These are phyloP conservation scores for Platycercus adscitus DNA, from an alignment of 2,113 vertebrate genomes.

Conservation along the genomic window DNA sequence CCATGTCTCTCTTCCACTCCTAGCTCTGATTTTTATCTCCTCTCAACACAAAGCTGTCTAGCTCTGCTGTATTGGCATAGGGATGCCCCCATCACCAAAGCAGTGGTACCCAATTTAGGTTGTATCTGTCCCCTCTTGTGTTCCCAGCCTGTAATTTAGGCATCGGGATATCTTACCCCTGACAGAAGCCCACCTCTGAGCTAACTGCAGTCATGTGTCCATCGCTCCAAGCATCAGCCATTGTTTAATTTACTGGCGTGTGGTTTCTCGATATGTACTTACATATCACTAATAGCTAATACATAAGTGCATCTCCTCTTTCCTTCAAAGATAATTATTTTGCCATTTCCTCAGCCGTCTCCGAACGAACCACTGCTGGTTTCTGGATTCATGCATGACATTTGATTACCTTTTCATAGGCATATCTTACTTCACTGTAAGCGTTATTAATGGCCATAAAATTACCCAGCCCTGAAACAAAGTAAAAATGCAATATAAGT, in stretches of 20 bases:
- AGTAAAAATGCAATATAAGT: conserved; percentile 22
- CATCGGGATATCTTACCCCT: too few relatives aligned
- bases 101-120: background rate
- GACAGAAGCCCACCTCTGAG: background rate
- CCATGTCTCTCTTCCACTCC: background rate
- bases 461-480: conserved; percentile 4
- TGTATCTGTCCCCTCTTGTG: background rate
- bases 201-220: background rate
- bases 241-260: background rate
- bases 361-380: background rate
- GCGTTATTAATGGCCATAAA: conserved; percentile 41
- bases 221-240: background rate
- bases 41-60: background rate
- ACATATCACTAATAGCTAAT: background rate
- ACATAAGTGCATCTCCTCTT: background rate
- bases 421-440: background rate
- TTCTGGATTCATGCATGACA: conserved; percentile 20
- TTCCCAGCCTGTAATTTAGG: background rate
- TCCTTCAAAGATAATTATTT: background rate
- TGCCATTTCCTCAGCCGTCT: background rate
- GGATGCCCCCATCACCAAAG: background rate
- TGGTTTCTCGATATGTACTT: background rate
- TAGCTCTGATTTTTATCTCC: background rate
- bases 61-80: background rate
- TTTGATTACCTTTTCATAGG: conserved; percentile 45